Evolutionary conservation across 2,113 vertebrate species (phyloP).

Genomic region (Rhinogobius similis): DNA sequence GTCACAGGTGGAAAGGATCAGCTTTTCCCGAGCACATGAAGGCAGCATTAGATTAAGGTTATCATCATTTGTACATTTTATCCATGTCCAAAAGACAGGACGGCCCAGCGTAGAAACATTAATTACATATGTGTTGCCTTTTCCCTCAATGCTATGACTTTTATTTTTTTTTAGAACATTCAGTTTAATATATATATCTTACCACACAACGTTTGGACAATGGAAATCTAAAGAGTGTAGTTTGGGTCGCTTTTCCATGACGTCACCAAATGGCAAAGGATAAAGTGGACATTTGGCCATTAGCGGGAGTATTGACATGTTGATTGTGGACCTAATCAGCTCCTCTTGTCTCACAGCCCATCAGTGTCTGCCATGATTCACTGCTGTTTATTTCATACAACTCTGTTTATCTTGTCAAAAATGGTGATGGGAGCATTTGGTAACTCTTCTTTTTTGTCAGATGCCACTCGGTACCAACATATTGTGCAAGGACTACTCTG

Average conservation of each 20-base stretch:
- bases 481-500: slow-evolving; percentile 65
- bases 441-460: slow-evolving; percentile 42
- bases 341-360: slow-evolving; percentile 33
- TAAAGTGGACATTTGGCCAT: not conserved
- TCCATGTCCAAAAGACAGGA: no score
- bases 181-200: no score
- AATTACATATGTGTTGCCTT: no score
- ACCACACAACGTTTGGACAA: no score
- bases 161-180: no score
- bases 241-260: not conserved
- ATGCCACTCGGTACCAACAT: slow-evolving; percentile 53
- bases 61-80: no score
- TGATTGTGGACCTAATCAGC: slow-evolving; percentile 44
- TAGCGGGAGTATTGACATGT: slow-evolving; percentile 41
- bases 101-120: no score
- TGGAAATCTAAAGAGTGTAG: not conserved
- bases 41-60: no score
- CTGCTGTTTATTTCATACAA: slow-evolving; percentile 43
- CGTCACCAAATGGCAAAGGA: not conserved
- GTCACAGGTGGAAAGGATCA: no score
- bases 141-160: no score
- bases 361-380: slow-evolving; percentile 41
- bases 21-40: no score
- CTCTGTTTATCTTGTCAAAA: slow-evolving; percentile 48
- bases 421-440: slow-evolving; percentile 43